Evolutionary conservation across 2,113 vertebrate genomes (phyloP).

Genomic region (Todiramphus saurophagus): DNA sequence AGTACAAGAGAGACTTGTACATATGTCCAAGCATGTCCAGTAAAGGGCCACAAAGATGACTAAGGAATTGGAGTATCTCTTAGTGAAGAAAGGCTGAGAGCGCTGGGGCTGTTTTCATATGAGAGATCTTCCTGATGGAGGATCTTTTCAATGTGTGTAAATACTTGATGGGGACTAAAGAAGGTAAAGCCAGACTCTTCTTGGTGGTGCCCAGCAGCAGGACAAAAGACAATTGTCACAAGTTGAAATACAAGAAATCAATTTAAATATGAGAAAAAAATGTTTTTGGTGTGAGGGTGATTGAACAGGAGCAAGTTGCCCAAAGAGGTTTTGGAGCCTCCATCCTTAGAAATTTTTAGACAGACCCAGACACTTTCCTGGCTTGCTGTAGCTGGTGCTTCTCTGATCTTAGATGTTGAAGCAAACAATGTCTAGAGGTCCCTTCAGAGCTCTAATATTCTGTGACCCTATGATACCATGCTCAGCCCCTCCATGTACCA

Average conservation of each 20-base stretch:
- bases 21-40: background rate
- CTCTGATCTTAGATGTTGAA: background rate
- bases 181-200: background rate
- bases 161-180: background rate
- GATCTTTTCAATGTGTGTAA: background rate
- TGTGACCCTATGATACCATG: background rate
- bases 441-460: background rate
- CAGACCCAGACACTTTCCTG: rapidly evolving
- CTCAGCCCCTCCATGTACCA: background rate
- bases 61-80: background rate
- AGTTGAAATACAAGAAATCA: background rate
- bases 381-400: background rate
- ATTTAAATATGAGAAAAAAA: background rate
- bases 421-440: background rate
- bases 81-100: background rate
- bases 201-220: background rate
- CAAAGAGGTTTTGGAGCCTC: background rate
- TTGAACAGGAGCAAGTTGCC: background rate
- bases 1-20: background rate
- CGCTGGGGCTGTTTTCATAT: background rate
- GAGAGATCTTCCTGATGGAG: background rate
- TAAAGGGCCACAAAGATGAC: background rate
- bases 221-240: background rate
- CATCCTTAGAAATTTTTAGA: background rate
- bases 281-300: background rate